Evolutionary conservation across 2,797 vertebrate species (phyloP), one percentile per base, ranked within the genome.

Genomic region (Jordanella pulchra): DNA sequence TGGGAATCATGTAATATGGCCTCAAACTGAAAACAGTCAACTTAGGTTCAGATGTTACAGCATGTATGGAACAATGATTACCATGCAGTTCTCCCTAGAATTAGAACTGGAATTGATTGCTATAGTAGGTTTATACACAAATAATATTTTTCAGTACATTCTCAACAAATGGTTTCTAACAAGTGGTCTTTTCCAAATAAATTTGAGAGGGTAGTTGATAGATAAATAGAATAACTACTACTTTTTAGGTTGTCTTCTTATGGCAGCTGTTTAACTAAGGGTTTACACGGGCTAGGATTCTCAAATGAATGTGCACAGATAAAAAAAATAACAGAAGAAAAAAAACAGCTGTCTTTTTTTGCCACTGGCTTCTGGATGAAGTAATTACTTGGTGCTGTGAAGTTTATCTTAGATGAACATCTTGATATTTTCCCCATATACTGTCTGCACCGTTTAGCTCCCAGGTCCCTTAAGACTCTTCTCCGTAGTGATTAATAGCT

Each of bases 371-470:
- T 67, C 23, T 17, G 71, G 71, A 47, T 77, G 65, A 77, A 69
- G 73, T 83, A 58, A 76, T 71, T 80, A 64, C 61, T 67, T 61
- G 68, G 50, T 65, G 0, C 72, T 42, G 32, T 68, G 64, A 69
- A 50, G 69, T 75, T 87, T 88, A 91, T 89, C 86, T 65, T n/a
- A 81, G 81, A 89, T 81, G 80, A 87, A 69, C 68, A 86, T 91
- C 83, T 84, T 60, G 80, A 89, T 86, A 81, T 79, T 75, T 69
- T 75, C 48, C 65, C 64, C 47, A 75, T 65, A 53, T 0, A 42
- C 72, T 58, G 70, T 78, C 76, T 83, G 77, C 64, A 61, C 69
- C 69, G 23, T 67, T 64, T 76, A 75, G 69, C 53, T 13, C 63
- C 28, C 51, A 67, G 67, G 28, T 67, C 66, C 72, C 66, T 45